These are phyloP conservation scores for Falcunculus frontatus DNA, from an alignment of 2,113 vertebrate species.

Conservation along the genomic window DNA sequence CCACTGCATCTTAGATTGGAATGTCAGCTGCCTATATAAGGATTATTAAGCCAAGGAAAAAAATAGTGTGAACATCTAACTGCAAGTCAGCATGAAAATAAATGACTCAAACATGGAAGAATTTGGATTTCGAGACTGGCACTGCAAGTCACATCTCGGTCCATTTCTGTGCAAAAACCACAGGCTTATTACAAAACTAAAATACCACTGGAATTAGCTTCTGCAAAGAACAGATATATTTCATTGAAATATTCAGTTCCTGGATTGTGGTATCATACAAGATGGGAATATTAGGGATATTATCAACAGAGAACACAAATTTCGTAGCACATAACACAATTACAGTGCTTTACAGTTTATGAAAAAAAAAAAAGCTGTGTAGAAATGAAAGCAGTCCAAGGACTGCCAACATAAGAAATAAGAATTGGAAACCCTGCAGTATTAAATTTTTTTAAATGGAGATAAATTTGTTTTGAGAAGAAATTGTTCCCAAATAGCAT, in stretches of 20 bases:
- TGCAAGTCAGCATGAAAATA: conserved; percentile 53
- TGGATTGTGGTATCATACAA: not conserved
- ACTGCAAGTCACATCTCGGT: not conserved
- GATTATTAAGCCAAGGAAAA: conserved; percentile 43
- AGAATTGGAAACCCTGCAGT: not conserved
- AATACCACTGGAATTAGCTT: not conserved
- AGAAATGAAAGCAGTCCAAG: not conserved
- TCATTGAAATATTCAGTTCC: not conserved
- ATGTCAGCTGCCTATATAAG: conserved; percentile 43
- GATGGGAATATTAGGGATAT: not conserved
- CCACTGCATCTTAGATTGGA: conserved; percentile 31
- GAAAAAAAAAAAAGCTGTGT: not conserved
- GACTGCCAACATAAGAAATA: not conserved
- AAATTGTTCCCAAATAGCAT: not conserved
- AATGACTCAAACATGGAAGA: conserved; percentile 1
- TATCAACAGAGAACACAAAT: not conserved
- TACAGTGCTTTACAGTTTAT: not conserved
- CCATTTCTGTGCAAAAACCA: not conserved
- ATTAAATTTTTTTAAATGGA: not conserved
- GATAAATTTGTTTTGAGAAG: not conserved
- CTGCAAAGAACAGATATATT: not conserved
- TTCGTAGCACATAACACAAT: not conserved
- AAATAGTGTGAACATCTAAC: conserved; percentile 15
- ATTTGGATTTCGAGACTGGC: not conserved
- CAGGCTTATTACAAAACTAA: not conserved